Evolutionary conservation across 2,797 vertebrate species (phyloP).

Genomic region (Podarcis siculus): DNA sequence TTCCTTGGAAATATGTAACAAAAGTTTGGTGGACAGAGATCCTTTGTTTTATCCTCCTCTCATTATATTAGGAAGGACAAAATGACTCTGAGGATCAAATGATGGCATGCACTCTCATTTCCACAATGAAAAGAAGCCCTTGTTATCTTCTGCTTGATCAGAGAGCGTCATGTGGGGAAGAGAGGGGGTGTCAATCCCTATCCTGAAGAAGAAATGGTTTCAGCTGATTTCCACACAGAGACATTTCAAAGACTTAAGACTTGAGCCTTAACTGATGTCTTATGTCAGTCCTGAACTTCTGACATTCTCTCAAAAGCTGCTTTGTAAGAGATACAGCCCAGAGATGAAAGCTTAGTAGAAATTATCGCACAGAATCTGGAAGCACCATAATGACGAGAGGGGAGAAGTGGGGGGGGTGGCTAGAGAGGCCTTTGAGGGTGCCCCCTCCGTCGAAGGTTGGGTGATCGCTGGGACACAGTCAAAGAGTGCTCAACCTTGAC

Average conservation of each 20-base stretch:
- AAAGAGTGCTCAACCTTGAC: background rate
- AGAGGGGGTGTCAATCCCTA: background rate
- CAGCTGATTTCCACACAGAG: background rate
- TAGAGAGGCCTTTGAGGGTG: background rate
- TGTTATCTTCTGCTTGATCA: background rate
- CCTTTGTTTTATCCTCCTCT: background rate
- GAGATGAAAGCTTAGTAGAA: constrained; percentile 16
- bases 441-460: background rate
- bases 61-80: background rate
- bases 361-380: constrained; percentile 16
- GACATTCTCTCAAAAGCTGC: constrained; percentile 27
- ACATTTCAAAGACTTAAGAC: constrained; percentile 1
- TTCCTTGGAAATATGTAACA: background rate
- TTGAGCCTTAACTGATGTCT: constrained; percentile 21
- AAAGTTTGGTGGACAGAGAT: background rate
- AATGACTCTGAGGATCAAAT: background rate
- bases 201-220: background rate
- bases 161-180: background rate
- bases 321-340: constrained; percentile 9
- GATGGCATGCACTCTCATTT: background rate
- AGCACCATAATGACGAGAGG: background rate
- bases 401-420: too few relatives aligned
- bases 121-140: background rate
- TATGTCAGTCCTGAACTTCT: constrained; percentile 25
- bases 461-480: background rate